Base-by-base conservation (phyloP, 2,113 vertebrate genomes). In the Crypturellus undulatus region DNA sequence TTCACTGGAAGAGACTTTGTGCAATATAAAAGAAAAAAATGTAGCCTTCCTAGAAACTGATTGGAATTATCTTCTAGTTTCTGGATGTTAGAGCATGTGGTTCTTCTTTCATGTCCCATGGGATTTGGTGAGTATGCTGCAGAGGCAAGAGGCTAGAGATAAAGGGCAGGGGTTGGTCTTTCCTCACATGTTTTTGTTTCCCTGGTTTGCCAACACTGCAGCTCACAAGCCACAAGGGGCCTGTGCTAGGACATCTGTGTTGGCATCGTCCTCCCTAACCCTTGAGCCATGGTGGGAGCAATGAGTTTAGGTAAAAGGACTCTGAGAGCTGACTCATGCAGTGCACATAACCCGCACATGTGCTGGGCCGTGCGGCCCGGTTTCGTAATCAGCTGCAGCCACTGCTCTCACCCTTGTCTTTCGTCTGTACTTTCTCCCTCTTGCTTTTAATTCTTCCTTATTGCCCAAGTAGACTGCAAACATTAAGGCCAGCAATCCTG, bases 251-350 rank as follows among this genome's bases (percentile, higher is more conserved):
- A 68, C 82, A 34, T 12, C 43, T 69, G 36, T 21, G 20, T 64
- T 52, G 67, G 6, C 34, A 56, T 67, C 69, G 42, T 95, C 79
- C 68, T 91, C 91, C 85, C 62, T 79, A 68, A 81, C 21, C 13
- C 38, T 47, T 62, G 83, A 84, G 14, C 90, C 73, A 72, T 1
- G 14, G 38, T 62, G 36, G 52, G 36, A 90, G 30, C 69, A 32
- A 32, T 1, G 54, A 63, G 49, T 32, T 68, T 15, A 52, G 30
- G 45, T 32, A 40, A 19, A 38, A 54, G 51, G 47, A 38, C 65
- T 32, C 6, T 21, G 8, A 4, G n/a, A 67, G n/a, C 10, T 70
- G 70, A 54, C 21, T 87, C 47, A 26, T 6, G 24, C 12, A 70
- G 30, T 28, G 49, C 1, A 5, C 5, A 10, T 43, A 52, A 52